Evolutionary conservation across 1,140 invertebrate species (phyloP).

Genomic region (Sweltsa coloradensis): DNA sequence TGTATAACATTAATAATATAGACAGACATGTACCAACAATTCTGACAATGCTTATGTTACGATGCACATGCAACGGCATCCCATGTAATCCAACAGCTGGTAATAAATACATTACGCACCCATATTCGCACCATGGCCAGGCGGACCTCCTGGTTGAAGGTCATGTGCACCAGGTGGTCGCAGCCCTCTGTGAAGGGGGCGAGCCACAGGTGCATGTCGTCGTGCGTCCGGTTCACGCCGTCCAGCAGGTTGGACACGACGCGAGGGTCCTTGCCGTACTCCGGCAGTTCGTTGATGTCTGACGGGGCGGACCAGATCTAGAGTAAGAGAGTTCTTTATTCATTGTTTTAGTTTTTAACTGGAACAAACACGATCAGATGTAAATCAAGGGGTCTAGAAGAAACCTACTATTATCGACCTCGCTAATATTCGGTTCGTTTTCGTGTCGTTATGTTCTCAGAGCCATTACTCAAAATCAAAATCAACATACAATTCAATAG

Average conservation of each 20-base stretch:
- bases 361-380: not conserved
- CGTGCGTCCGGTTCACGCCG: conserved; percentile 55
- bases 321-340: conserved; percentile 12
- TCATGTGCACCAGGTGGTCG: conserved; percentile 44
- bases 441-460: too few relatives aligned
- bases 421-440: too few relatives aligned
- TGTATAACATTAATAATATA: too few relatives aligned
- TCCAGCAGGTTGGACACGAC: conserved; percentile 53
- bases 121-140: conserved; percentile 65
- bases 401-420: not conserved
- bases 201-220: conserved; percentile 66
- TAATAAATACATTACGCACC: too few relatives aligned
- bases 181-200: conserved; percentile 42
- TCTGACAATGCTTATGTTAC: too few relatives aligned
- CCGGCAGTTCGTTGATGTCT: conserved; percentile 45
- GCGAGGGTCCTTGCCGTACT: conserved; percentile 42
- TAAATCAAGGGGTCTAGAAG: not conserved
- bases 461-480: too few relatives aligned
- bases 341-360: not conserved
- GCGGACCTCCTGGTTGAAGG: conserved; percentile 39
- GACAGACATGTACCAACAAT: too few relatives aligned
- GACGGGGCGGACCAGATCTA: conserved; percentile 43
- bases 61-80: too few relatives aligned
- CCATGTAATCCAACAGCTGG: too few relatives aligned
- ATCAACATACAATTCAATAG: not conserved